Evolutionary conservation across 2,797 vertebrate species (phyloP).

Genomic region (Poecile montanus): DNA sequence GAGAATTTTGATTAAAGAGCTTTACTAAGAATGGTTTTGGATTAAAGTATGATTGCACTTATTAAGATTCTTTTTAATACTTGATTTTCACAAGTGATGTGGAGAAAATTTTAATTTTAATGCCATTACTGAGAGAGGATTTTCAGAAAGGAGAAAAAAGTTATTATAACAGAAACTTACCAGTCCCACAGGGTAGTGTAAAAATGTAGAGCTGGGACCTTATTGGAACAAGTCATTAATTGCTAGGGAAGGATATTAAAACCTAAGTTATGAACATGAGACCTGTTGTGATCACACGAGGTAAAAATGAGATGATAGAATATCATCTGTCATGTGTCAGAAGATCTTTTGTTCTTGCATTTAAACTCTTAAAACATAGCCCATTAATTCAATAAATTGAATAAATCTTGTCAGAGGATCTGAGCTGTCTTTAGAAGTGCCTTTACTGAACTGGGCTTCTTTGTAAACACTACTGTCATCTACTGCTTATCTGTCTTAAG

Average conservation of each 20-base stretch:
- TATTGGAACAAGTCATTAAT: slow-evolving; percentile 9
- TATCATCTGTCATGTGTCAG: neutral
- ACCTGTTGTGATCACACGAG: neutral
- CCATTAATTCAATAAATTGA: neutral
- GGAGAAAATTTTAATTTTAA: slow-evolving; percentile 37
- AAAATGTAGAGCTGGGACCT: neutral
- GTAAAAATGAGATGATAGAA: neutral
- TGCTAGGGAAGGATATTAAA: slow-evolving; percentile 6
- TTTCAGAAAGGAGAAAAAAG: slow-evolving; percentile 8
- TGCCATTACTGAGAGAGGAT: neutral
- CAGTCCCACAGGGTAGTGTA: neutral
- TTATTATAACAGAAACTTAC: slow-evolving; percentile 17
- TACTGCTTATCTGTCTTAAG: neutral
- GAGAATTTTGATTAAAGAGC: slow-evolving; percentile 36
- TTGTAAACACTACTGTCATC: neutral
- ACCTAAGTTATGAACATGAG: neutral
- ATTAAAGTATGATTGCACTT: slow-evolving; percentile 44
- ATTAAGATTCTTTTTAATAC: slow-evolving; percentile 29
- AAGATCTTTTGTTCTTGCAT: neutral
- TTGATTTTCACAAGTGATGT: slow-evolving; percentile 16
- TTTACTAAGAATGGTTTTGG: slow-evolving; percentile 29
- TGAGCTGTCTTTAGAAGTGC: neutral
- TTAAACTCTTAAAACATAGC: neutral
- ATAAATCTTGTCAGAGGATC: neutral
- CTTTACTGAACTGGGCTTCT: neutral